phyloP scores from a whole-genome alignment of 2,113 vertebrate genomes.

The Oophaga pumilio region DNA sequence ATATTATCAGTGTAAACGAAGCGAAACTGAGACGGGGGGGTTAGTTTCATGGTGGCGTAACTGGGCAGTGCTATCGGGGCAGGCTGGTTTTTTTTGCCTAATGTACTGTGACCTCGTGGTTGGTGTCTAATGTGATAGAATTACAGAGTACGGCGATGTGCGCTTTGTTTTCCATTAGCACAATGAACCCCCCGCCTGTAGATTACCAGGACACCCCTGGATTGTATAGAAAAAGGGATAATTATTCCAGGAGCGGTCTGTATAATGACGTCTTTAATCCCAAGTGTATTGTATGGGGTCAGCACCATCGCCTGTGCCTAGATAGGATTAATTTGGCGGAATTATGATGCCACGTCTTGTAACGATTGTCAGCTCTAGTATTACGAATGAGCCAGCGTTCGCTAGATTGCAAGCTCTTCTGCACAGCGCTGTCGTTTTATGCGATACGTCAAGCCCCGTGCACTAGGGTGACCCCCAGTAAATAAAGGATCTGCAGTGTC shows the following conservation, averaged over 20 bases:
- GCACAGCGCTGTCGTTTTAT: background rate
- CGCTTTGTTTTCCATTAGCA: constrained; percentile 18
- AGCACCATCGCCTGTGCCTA: too few species aligned
- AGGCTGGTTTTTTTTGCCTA: background rate
- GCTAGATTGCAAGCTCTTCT: background rate
- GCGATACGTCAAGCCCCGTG: background rate
- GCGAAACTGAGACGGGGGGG: too few species aligned
- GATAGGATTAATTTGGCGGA: too few species aligned
- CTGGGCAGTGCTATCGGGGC: background rate
- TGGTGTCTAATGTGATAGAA: background rate
- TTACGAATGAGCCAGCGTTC: background rate
- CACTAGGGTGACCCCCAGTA: too few species aligned
- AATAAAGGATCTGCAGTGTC: background rate
- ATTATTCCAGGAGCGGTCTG: background rate
- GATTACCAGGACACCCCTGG: constrained; percentile 7
- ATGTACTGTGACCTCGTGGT: constrained; percentile 21
- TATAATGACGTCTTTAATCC: background rate
- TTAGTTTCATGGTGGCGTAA: too few species aligned
- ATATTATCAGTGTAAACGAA: background rate
- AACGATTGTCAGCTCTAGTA: background rate
- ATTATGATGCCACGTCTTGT: too few species aligned
- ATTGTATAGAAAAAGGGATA: background rate
- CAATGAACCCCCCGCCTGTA: background rate
- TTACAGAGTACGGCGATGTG: background rate
- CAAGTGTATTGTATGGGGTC: background rate